Conservation (phyloP, 2,888 invertebrate species). For the Herminia tarsipennalis region DNA sequence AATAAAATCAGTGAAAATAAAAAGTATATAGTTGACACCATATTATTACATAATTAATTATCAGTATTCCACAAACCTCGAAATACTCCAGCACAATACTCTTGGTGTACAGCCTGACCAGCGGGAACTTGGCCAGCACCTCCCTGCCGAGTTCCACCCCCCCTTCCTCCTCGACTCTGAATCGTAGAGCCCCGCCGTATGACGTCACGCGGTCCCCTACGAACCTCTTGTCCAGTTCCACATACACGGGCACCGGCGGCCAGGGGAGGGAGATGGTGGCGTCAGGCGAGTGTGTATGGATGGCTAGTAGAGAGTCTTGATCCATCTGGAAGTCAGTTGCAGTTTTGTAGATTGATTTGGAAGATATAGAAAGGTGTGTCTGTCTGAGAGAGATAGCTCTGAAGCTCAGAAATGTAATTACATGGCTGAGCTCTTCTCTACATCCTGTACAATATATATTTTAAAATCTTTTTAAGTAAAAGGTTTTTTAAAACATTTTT, state of each 20-base stretch:
- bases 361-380: too few species aligned
- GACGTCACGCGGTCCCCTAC: conserved; percentile 95
- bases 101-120: conserved; percentile 93
- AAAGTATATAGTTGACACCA: too few species aligned
- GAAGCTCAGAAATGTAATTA: too few species aligned
- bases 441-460: too few species aligned
- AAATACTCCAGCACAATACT: conserved; percentile 91
- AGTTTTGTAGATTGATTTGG: too few species aligned
- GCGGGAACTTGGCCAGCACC: conserved; percentile 88
- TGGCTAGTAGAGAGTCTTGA: conserved; percentile 68
- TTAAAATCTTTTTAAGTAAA: too few species aligned
- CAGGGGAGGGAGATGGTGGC: conserved; percentile 74
- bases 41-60: too few species aligned
- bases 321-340: conserved; percentile 67
- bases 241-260: conserved; percentile 90
- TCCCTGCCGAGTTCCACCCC: conserved; percentile 84
- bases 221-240: conserved; percentile 92
- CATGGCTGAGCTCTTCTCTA: too few species aligned
- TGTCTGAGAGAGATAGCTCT: too few species aligned
- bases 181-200: conserved; percentile 95
- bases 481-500: too few species aligned
- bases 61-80: conserved; percentile 61
- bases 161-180: conserved; percentile 89
- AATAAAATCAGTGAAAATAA: too few species aligned
- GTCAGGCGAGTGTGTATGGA: conserved; percentile 70